Percentiles rank a stretch among this genome's conserved stretches.
phyloP scores from a whole-genome alignment of 1,140 invertebrate genomes.

The Paraescarpia echinospica region DNA sequence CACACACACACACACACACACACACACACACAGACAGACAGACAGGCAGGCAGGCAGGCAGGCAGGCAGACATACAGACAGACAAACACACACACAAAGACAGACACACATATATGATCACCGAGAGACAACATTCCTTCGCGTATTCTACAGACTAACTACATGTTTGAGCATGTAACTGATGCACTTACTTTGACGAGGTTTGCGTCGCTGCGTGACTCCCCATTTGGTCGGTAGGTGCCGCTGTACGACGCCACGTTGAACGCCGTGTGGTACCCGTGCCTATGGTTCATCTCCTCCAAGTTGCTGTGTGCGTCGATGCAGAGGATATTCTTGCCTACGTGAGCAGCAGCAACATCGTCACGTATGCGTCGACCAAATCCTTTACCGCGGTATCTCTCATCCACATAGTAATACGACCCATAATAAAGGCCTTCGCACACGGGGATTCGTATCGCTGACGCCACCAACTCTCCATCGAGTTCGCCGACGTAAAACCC shows the following conservation, averaged over 20 bases:
- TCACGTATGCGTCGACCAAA: slow-evolving; percentile 19
- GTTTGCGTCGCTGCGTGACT: neutral
- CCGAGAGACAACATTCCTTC: too few species aligned
- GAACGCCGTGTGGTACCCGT: slow-evolving; percentile 13
- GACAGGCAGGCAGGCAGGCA: too few species aligned
- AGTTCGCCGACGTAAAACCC: slow-evolving; percentile 20
- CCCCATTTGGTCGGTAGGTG: neutral
- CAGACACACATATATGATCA: too few species aligned
- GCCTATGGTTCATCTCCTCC: slow-evolving; percentile 15
- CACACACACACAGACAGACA: too few species aligned
- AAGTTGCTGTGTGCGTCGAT: slow-evolving; percentile 19
- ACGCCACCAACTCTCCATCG: slow-evolving; percentile 20
- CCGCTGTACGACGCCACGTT: slow-evolving; percentile 12
- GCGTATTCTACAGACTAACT: too few species aligned
- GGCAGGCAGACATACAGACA: too few species aligned
- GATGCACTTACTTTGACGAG: neutral
- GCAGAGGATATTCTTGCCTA: slow-evolving; percentile 18
- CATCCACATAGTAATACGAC: slow-evolving; percentile 22
- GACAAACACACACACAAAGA: too few species aligned
- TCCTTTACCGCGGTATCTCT: slow-evolving; percentile 13
- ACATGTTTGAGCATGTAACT: too few species aligned
- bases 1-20: too few species aligned
- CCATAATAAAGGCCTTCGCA: slow-evolving; percentile 17
- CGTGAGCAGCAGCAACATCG: slow-evolving; percentile 11
- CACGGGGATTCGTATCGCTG: slow-evolving; percentile 10